Conservation (phyloP, 64 coral and sea anemone species). For the Acropora tenuis region DNA sequence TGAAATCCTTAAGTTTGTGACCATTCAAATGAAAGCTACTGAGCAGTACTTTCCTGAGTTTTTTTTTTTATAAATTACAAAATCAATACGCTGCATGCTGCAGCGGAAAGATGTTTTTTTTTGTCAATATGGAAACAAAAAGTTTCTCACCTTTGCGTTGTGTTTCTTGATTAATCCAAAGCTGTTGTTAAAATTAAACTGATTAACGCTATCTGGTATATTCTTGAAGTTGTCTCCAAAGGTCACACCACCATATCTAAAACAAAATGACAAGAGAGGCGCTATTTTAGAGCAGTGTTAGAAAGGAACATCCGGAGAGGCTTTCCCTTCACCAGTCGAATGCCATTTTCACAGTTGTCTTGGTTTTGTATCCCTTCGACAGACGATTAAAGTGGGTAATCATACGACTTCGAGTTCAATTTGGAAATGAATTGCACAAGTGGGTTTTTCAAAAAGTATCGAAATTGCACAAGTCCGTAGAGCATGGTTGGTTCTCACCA, state of each 20-base stretch:
- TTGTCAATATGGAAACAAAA: not conserved
- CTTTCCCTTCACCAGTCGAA: not conserved
- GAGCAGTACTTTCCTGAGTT: not conserved
- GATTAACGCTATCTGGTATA: slow-evolving; percentile 69
- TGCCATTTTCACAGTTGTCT: too few species aligned
- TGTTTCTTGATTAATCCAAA: slow-evolving; percentile 54
- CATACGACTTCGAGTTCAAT: too few species aligned
- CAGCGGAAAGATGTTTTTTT: too few species aligned
- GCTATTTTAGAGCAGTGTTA: not conserved
- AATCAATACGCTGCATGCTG: not conserved
- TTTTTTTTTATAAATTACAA: not conserved
- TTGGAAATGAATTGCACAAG: too few species aligned
- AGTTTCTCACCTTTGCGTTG: slow-evolving; percentile 72
- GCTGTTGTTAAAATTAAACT: slow-evolving; percentile 28
- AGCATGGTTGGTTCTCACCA: too few species aligned
- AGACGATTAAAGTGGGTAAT: too few species aligned
- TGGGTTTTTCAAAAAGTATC: too few species aligned
- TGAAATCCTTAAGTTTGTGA: not conserved
- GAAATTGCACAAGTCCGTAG: too few species aligned
- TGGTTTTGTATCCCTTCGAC: too few species aligned
- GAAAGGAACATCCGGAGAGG: not conserved
- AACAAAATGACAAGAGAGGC: not conserved
- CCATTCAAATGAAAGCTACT: too few species aligned
- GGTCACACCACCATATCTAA: slow-evolving; percentile 85
- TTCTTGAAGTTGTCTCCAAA: slow-evolving; percentile 92